These are phyloP conservation scores for Oscheius sp. DNA, from an alignment of 2,888 invertebrate genomes.

Conservation along the genomic window DNA sequence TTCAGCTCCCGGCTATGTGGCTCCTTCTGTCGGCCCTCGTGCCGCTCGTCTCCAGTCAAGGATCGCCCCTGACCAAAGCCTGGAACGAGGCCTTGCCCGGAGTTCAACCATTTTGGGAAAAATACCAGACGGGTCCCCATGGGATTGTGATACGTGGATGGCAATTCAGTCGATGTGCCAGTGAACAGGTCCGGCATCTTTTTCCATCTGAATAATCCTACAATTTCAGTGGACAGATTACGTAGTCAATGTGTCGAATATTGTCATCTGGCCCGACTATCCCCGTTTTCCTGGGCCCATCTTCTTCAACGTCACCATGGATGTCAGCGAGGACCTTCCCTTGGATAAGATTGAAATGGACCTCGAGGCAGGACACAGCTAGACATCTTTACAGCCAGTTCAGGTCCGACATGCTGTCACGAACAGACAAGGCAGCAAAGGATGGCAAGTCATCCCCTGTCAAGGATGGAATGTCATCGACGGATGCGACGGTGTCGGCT, in stretches of 20 bases:
- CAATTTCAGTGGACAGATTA: slow-evolving; percentile 72
- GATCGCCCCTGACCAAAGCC: slow-evolving; percentile 60
- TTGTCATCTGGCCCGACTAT: slow-evolving; percentile 73
- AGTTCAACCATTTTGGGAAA: slow-evolving; percentile 72
- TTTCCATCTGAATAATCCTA: neutral
- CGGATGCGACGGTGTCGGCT: slow-evolving; percentile 73
- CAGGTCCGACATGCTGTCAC: slow-evolving; percentile 71
- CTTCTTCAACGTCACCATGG: slow-evolving; percentile 73
- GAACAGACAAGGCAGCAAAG: slow-evolving; percentile 69
- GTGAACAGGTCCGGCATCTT: slow-evolving; percentile 63
- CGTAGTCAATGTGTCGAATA: slow-evolving; percentile 72
- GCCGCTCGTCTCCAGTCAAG: slow-evolving; percentile 32
- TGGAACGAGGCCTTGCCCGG: slow-evolving; percentile 72
- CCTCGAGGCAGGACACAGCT: slow-evolving; percentile 59
- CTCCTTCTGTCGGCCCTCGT: slow-evolving; percentile 18
- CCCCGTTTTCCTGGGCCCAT: slow-evolving; percentile 73
- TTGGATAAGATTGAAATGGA: slow-evolving; percentile 73
- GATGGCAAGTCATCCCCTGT: slow-evolving; percentile 73
- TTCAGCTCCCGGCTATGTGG: slow-evolving; percentile 15
- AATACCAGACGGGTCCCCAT: slow-evolving; percentile 71
- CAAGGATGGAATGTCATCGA: slow-evolving; percentile 73
- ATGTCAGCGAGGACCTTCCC: slow-evolving; percentile 70
- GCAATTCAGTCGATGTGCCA: slow-evolving; percentile 73
- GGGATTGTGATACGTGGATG: slow-evolving; percentile 72
- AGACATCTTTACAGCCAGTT: neutral